Evolutionary conservation across 2,113 vertebrate genomes (phyloP).

Genomic region (Rhinopomastus cyanomelas): DNA sequence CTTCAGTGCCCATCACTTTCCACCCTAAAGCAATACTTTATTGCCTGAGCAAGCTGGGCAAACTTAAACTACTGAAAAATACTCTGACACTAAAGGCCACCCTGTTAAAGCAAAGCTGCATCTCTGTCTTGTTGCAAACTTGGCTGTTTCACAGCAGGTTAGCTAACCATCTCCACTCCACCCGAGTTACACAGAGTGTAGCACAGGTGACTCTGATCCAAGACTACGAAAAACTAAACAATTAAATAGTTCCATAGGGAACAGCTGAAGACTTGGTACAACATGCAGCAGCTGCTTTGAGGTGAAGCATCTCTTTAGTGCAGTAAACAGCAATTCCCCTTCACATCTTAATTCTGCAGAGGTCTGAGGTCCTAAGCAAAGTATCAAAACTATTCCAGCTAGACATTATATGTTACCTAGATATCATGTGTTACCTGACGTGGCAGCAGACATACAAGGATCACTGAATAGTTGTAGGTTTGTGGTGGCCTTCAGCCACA

Average conservation of each 20-base stretch:
- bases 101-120: neutral
- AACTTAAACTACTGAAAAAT: neutral
- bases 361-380: neutral
- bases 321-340: neutral
- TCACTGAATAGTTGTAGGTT: neutral
- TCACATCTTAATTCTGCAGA: neutral
- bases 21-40: neutral
- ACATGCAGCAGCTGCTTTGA: neutral
- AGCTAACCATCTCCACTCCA: neutral
- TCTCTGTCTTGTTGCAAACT: neutral
- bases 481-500: neutral
- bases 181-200: neutral
- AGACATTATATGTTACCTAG: accelerated
- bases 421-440: accelerated
- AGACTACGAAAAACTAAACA: neutral
- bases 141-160: neutral
- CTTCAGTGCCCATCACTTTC: neutral
- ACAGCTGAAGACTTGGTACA: neutral
- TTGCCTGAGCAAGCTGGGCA: neutral
- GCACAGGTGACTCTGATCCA: neutral
- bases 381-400: neutral
- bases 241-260: accelerated
- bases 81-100: neutral
- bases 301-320: neutral
- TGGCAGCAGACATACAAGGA: neutral